Evolutionary conservation across 2,113 vertebrate genomes (phyloP).

Genomic region (Erinaceus europaeus): DNA sequence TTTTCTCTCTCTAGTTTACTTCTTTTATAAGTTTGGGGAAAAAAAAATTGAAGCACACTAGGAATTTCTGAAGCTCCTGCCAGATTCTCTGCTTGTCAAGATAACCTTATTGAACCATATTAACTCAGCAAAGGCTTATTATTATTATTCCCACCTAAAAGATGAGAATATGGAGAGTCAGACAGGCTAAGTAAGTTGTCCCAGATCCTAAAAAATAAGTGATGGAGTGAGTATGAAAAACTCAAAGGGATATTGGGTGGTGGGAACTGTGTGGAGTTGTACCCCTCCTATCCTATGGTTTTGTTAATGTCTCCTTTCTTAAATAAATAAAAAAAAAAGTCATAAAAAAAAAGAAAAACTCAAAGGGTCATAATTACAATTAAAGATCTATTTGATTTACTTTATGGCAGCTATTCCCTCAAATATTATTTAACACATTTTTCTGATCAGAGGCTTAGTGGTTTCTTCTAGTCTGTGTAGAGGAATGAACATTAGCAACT

Average conservation of each 20-base stretch:
- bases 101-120: background rate
- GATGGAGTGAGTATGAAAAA: background rate
- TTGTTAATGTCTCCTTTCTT: too few relatives aligned
- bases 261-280: too few relatives aligned
- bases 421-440: background rate
- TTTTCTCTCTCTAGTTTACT: background rate
- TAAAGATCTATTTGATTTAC: background rate
- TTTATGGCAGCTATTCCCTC: background rate
- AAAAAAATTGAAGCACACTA: background rate
- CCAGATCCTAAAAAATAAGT: background rate
- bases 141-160: background rate
- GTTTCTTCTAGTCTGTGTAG: background rate
- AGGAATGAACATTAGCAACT: background rate
- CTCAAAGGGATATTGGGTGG: too few relatives aligned
- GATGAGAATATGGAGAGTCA: background rate
- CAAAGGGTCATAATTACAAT: background rate
- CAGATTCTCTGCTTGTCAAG: background rate
- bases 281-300: too few relatives aligned
- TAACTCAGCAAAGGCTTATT: background rate
- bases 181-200: background rate
- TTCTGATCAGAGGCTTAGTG: background rate
- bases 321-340: too few relatives aligned
- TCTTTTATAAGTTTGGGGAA: background rate
- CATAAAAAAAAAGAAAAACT: too few relatives aligned
- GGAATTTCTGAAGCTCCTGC: background rate